Evolutionary conservation across 2,888 invertebrate genomes (phyloP).

Genomic region (Monopis laevigella): DNA sequence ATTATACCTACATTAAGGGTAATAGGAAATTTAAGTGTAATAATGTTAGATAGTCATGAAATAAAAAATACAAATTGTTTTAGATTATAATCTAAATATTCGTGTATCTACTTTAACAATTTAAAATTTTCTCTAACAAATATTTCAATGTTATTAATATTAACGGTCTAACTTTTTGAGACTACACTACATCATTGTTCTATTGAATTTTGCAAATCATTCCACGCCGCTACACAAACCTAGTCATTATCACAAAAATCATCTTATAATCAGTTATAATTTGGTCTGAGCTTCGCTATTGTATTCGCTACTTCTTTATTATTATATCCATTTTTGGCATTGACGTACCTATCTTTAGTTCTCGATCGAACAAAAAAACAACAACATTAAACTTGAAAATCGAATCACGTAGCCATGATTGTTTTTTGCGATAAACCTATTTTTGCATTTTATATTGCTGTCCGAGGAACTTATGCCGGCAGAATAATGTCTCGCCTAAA

Average conservation of each 20-base stretch:
- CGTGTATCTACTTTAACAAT: no score
- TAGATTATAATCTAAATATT: no score
- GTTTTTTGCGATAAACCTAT: conserved; percentile 39
- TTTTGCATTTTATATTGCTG: conserved; percentile 26
- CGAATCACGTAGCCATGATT: conserved; percentile 50
- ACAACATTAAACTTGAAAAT: conserved; percentile 41
- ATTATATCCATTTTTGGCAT: conserved; percentile 30
- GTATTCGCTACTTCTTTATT: conserved; percentile 35
- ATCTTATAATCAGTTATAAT: conserved; percentile 24
- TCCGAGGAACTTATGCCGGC: conserved; percentile 14
- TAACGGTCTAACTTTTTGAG: no score
- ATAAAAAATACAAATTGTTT: no score
- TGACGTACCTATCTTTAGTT: conserved; percentile 31
- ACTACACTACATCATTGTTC: conserved; percentile 11
- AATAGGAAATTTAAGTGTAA: no score
- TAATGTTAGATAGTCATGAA: no score
- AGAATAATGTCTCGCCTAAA: conserved; percentile 3
- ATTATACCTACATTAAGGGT: no score
- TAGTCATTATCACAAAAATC: conserved; percentile 5
- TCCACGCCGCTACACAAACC: conserved; percentile 6
- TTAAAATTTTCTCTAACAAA: no score
- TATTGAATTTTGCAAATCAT: conserved; percentile 11
- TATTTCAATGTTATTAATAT: no score
- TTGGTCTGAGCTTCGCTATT: conserved; percentile 39
- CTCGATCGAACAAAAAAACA: conserved; percentile 32